phyloP scores from a whole-genome alignment of 30 jellyfish, hydroid and myxozoan genomes.

The Rhopilema esculentum region DNA sequence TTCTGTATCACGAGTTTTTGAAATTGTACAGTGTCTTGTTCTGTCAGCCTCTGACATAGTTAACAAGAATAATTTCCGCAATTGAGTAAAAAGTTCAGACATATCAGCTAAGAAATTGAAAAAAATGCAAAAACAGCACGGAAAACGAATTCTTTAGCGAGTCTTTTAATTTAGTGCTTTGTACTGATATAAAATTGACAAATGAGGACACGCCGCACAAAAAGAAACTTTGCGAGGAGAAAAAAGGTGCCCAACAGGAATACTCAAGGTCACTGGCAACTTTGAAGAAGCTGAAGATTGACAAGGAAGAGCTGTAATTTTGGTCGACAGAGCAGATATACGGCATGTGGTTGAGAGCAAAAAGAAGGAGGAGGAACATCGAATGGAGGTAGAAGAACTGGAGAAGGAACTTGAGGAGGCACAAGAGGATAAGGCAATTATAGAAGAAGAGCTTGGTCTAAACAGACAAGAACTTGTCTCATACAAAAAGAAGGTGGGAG shows the following conservation, averaged over 20 bases:
- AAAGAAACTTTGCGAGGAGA: conserved; percentile 5
- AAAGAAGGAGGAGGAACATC: not conserved
- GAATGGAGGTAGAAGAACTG: conserved; percentile 9
- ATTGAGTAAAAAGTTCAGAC: not conserved
- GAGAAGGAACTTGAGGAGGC: not conserved
- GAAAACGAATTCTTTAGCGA: not conserved
- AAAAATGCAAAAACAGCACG: not conserved
- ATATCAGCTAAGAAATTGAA: not conserved
- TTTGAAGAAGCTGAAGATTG: conserved; percentile 28
- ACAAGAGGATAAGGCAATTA: not conserved
- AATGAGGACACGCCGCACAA: conserved; percentile 6
- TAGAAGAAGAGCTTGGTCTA: not conserved
- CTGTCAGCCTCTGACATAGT: not conserved
- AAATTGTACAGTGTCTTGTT: not conserved
- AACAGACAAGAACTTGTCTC: not conserved
- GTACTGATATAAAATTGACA: not conserved
- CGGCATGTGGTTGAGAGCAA: not conserved
- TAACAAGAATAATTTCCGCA: not conserved
- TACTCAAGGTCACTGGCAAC: not conserved
- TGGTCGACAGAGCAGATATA: not conserved
- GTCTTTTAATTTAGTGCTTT: not conserved
- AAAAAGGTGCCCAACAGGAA: not conserved
- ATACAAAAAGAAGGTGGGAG: conserved; percentile 4
- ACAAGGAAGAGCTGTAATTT: not conserved
- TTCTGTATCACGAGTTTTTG: not conserved